A percentile compares a stretch with the other conserved stretches of the same genome.
Conservation (phyloP, 2,113 vertebrate genomes). For the Poeciliopsis retropinna region DNA sequence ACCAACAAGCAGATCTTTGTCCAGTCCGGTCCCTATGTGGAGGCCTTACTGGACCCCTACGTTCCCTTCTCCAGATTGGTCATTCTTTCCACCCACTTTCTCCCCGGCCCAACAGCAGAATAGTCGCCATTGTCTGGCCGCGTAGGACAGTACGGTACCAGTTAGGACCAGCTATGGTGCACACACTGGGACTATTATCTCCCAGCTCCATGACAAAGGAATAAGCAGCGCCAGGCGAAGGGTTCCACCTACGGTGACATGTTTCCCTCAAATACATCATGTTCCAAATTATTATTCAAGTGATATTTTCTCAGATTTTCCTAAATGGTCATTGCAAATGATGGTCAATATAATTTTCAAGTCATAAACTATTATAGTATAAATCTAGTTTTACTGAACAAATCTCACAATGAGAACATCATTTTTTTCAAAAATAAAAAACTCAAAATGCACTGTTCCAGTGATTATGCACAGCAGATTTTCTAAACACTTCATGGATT, state of each 20-base stretch:
- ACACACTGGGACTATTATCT: conserved; percentile 83
- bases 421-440: too few species aligned
- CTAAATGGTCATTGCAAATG: too few species aligned
- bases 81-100: conserved; percentile 75
- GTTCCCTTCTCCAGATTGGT: conserved; percentile 63
- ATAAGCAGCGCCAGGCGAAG: conserved; percentile 9
- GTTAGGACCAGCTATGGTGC: conserved; percentile 52
- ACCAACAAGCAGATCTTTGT: conserved; percentile 75
- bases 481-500: too few species aligned
- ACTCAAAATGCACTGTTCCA: too few species aligned
- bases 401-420: too few species aligned
- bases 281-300: too few species aligned
- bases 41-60: conserved; percentile 74
- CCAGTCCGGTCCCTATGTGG: conserved; percentile 66
- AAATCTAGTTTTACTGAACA: too few species aligned
- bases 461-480: too few species aligned
- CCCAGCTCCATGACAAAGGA: conserved; percentile 37
- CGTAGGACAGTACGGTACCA: conserved; percentile 71
- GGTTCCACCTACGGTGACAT: conserved; percentile 24
- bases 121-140: conserved; percentile 84
- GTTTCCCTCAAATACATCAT: neutral
- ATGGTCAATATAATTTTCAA: too few species aligned
- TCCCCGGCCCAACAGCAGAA: conserved; percentile 73
- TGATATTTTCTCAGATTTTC: too few species aligned
- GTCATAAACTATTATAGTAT: too few species aligned